Evolutionary conservation across 2,113 vertebrate genomes (phyloP).

Genomic region (Nymphicus hollandicus): DNA sequence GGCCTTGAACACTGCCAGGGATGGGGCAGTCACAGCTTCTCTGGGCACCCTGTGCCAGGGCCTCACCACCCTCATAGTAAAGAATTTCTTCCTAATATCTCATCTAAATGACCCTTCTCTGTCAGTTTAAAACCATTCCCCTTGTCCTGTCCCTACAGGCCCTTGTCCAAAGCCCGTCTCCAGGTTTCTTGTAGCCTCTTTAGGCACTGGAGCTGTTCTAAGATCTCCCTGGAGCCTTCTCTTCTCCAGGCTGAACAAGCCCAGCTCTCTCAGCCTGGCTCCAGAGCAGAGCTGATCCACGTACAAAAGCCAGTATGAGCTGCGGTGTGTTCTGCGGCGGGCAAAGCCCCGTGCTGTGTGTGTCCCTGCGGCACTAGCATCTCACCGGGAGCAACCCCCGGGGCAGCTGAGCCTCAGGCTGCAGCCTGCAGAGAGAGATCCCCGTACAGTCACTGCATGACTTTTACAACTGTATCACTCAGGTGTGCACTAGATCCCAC

Average conservation of each 20-base stretch:
- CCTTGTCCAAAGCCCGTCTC: background rate
- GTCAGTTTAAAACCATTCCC: background rate
- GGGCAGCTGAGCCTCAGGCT: background rate
- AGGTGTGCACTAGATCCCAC: fast-evolving
- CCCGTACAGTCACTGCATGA: fast-evolving
- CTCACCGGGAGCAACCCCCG: background rate
- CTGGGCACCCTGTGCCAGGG: background rate
- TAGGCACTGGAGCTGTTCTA: background rate
- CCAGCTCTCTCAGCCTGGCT: background rate
- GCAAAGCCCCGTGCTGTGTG: background rate
- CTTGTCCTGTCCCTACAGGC: background rate
- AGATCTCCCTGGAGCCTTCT: background rate
- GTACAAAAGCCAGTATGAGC: background rate
- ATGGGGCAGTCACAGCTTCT: background rate
- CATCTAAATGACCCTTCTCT: background rate
- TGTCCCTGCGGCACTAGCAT: background rate
- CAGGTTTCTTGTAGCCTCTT: background rate
- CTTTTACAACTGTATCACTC: fast-evolving
- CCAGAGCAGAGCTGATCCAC: background rate
- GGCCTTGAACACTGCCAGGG: background rate
- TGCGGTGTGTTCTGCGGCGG: too few relatives aligned
- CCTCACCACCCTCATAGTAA: background rate
- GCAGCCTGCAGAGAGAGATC: fast-evolving
- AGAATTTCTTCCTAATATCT: background rate
- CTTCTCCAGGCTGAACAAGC: background rate